Percentiles rank a stretch among this genome's conserved stretches.
Conservation (phyloP, 2,888 invertebrate species). For the Taphrorychus bicolor region DNA sequence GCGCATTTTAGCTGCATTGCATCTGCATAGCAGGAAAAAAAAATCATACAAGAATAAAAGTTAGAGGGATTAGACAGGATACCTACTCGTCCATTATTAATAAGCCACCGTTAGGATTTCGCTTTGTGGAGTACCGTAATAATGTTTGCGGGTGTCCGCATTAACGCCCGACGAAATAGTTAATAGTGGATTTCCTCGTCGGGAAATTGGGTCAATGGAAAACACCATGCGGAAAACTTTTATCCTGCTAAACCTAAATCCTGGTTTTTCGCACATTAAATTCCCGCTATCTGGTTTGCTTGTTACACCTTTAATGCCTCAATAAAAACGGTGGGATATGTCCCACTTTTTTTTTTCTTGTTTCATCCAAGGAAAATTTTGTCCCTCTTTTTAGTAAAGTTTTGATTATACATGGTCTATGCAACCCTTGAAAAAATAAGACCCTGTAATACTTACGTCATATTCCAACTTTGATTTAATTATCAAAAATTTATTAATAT, state of each 20-base stretch:
- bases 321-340: neutral
- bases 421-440: too few relatives aligned
- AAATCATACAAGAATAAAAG: neutral
- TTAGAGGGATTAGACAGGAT: neutral
- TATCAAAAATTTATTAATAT: too few relatives aligned
- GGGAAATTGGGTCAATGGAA: slow-evolving; percentile 7
- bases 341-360: too few relatives aligned
- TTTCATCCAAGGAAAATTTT: too few relatives aligned
- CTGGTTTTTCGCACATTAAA: slow-evolving; percentile 8
- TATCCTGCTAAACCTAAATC: slow-evolving; percentile 2
- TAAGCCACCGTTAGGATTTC: neutral
- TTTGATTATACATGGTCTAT: too few relatives aligned
- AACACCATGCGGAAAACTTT: slow-evolving; percentile 8
- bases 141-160: slow-evolving; percentile 1
- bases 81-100: neutral
- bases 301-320: slow-evolving; percentile 2
- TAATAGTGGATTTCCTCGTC: slow-evolving; percentile 6
- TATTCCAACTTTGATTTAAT: too few relatives aligned
- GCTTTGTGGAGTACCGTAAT: neutral
- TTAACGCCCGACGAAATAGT: slow-evolving; percentile 4
- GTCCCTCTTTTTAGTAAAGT: too few relatives aligned
- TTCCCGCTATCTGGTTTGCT: slow-evolving; percentile 4
- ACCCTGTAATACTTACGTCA: too few relatives aligned
- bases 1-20: neutral
- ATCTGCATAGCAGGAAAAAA: neutral